Evolutionary conservation across 92 coral and sea anemone genomes (phyloP), one percentile per base, ranked within the genome.

Genomic region (Nematostella vectensis): DNA sequence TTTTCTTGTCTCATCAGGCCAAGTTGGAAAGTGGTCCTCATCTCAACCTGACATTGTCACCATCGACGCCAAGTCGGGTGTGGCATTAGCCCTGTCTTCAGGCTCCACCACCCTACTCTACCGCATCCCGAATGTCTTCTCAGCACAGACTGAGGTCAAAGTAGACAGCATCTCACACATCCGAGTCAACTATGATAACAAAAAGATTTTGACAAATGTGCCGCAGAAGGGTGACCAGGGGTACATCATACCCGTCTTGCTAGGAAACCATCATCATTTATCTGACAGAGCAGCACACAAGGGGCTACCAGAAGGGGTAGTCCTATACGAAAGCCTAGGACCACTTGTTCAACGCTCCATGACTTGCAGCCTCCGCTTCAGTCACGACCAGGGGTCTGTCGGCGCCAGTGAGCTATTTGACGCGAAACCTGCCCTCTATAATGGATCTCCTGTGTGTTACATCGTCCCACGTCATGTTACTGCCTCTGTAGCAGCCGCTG

Each of bases 81-180:
- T 82, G 31, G 91, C 93, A 47, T 29, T 91, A 33, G 98, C 98
- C 31, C 74, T 83, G 20, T 76, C 84, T 30, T 75, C 96, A 4
- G 98, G 98, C 15, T 69, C 83, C 47, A 62, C 85, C 1, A 82
- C 80, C 2, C 64, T 91, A 33, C 89, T 71, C 47, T 91, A 81
- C 78, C 77, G 72, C 37, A 80, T 88, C 40, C 89, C 98, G 1
- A 54, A 75, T 16, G 56, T 75, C 29, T 77, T 77, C 60, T 83
- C 98, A 0, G 89, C 98, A 0, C 89, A 86, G 49, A 82, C 89
- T 15, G 91, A 91, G 60, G 96, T 82, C 21, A 75, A 74, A 67
- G 96, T 91, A 13, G 82, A 79, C 22, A 65, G 87, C n/a, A 68
- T 86, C n/a, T 62, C 54, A 15, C 60, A 63, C 27, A 70, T 91